These are phyloP conservation scores for Lasioglossum lativentre DNA, from an alignment of 2,888 invertebrate genomes.

Conservation along the genomic window DNA sequence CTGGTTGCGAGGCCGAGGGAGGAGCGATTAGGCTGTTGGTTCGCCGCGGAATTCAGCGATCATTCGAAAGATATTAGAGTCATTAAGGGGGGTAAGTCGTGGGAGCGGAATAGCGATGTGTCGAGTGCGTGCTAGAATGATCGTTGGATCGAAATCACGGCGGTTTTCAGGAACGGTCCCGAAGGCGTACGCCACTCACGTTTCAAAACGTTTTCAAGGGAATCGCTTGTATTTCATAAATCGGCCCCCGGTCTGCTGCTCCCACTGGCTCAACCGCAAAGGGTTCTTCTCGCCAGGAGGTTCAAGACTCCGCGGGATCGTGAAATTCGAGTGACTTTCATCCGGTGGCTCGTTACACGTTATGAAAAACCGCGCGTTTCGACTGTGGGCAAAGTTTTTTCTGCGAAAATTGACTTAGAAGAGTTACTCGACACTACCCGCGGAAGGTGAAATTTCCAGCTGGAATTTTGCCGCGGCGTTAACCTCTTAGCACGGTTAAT, in stretches of 20 bases:
- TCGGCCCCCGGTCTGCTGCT: slow-evolving; percentile 10
- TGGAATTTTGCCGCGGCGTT: neutral
- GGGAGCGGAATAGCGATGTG: neutral
- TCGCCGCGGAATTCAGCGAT: neutral
- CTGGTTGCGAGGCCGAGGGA: neutral
- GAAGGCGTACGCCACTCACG: slow-evolving; percentile 65
- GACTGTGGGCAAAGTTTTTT: neutral
- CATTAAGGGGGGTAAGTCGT: slow-evolving; percentile 7
- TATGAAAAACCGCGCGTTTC: slow-evolving; percentile 30
- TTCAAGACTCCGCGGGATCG: slow-evolving; percentile 40
- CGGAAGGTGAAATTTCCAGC: neutral
- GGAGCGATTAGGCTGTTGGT: neutral
- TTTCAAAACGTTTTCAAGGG: slow-evolving; percentile 69
- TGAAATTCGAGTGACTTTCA: slow-evolving; percentile 62
- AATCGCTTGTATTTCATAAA: slow-evolving; percentile 70
- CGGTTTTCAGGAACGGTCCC: slow-evolving; percentile 12
- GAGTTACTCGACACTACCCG: neutral
- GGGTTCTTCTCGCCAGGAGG: slow-evolving; percentile 42
- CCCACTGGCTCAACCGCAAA: slow-evolving; percentile 23
- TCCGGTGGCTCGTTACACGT: slow-evolving; percentile 46
- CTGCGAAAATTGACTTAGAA: slow-evolving; percentile 1
- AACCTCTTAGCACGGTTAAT: neutral
- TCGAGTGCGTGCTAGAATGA: slow-evolving; percentile 19
- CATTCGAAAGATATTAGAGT: slow-evolving; percentile 40
- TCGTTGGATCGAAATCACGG: slow-evolving; percentile 7